Evolutionary conservation across 2,113 vertebrate genomes (phyloP), one percentile per base, ranked within the genome.

Genomic region (Rhinichthys klamathensis): DNA sequence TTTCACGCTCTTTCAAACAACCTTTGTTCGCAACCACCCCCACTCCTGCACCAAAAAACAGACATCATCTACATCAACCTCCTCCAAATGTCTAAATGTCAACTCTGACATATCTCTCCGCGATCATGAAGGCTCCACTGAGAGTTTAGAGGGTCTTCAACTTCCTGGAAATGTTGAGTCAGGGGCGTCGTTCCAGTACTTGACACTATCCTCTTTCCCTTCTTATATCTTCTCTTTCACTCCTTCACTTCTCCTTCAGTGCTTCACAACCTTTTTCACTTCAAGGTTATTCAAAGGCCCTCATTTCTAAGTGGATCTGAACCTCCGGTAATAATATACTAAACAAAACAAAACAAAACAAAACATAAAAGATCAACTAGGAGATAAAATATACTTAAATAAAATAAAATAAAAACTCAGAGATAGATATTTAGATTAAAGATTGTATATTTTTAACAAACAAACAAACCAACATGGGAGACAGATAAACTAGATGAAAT

Each of bases 41-140:
- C 65, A 72, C 32, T 56, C 27, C 80, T 56, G 65, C 67, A 83
- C 49, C 80, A 72, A 83, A 82, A n/a, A 83, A 83, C 80, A 83
- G 65, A 72, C 67, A 67, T 81, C 27, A 32, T 51, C 27, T 23
- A 30, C 18, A 83, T 72, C 80, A 70, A 72, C 80, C 80, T 82
- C 79, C 27, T 69, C 41, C 65, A 82, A 82, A 70, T 35, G 46
- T 70, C 80, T 51, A 54, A 70, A 82, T 82, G 80, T 70, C 65
- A 82, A 13, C 65, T 81, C 80, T 70, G 65, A 38, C 65, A 72
- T 51, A 82, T 81, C 61, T 23, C 23, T 10, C 41, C 7, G 3
- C 6, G 25, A 82, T 82, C 65, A 72, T 70, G 44, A 54, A 82
- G 46, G 30, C 49, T 41, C 65, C 80, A 54, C 49, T 38, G 46